Evolutionary conservation across 2,888 invertebrate genomes (phyloP), one percentile per base, ranked within the genome.

Genomic region (Troides aeacus): DNA sequence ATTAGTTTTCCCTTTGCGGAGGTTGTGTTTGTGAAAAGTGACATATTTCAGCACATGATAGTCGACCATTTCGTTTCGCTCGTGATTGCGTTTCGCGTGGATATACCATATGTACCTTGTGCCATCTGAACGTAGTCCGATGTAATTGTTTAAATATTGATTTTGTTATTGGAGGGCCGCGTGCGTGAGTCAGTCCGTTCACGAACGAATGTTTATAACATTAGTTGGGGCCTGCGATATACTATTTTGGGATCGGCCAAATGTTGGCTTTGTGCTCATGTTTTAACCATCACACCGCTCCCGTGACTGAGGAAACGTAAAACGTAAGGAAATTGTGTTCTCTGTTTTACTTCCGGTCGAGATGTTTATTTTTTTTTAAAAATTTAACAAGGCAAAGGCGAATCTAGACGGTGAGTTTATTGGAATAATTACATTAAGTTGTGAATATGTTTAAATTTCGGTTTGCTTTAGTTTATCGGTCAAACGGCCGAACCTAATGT

Each of bases 161-260:
- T 90, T 90, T 87, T 87, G 84, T 84, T 79, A 78, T 74, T 78
- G 76, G 75, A 77, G 79, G 79, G 62, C 72, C 73, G 81, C 78
- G 77, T 79, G 80, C 82, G 84, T 84, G 87, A 85, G 84, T 87
- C 86, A 84, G 82, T 76, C 78, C 75, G 77, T 70, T 70, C 77
- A 72, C 73, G 78, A 74, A 75, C 74, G 84, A 82, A 86, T 92
- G 92, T 92, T 92, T 91, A 91, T 89, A 90, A 88, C 86, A 88
- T 90, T 88, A 85, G 83, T 86, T 86, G 89, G 91, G 88, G 90
- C 88, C 90, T 89, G 86, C 82, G 81, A 73, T 81, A 82, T 81
- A 88, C 91, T 92, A 92, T 92, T 92, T 92, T 87, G 84, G 92
- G 92, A 91, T 78, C 89, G 85, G 78, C 83, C 87, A 88, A 89